Base-by-base conservation (phyloP, 1,140 invertebrate species). In the Ganaspis sp. region DNA sequence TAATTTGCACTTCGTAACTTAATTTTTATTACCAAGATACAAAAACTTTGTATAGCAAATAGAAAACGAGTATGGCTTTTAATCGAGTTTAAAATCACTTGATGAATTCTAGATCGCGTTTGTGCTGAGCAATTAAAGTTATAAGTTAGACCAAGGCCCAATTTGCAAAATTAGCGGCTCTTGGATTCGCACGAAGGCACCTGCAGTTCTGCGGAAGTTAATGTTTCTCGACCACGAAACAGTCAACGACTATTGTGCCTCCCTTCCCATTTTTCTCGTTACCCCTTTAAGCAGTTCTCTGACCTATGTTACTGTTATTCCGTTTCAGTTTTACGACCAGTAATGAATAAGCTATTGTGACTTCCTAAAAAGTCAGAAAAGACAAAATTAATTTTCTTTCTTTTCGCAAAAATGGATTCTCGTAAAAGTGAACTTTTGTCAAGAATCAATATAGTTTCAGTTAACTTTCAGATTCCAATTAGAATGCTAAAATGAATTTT, bases 131-230 rank as follows among this genome's bases (percentile, higher is more conserved):
- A 64, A 64, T 64, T 64, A 64, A 29, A 64, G 58, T 29, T 29
- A 29, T 64, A 26, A 64, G 54, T 64, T 64, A 23, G 9, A 15
- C 58, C 12, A 15, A 64, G 58, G 12, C 58, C 58, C 58, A 64
- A 64, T 64, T 64, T 64, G 58, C 58, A 64, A 64, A 64, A 64
- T 64, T 64, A 64, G 58, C 58, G 58, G 58, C 58, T 64, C 26
- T 64, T 64, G 23, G 58, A 64, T 64, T 29, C 26, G 58, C 58
- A 64, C 58, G 58, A 64, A 64, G 58, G 58, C 58, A 64, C 58
- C 23, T 26, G 58, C 58, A 29, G 21, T 64, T 64, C 29, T 64
- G 21, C 58, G 58, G 58, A 34, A 64, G 58, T 64, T 64, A 64
- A 64, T 64, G 58, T 64, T 64, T 64, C 58, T 29, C 58, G 23